A percentile compares a stretch with the other conserved stretches of the same genome.
Evolutionary conservation across 2,888 invertebrate genomes (phyloP).

Genomic region (Micoletzkya japonica): DNA sequence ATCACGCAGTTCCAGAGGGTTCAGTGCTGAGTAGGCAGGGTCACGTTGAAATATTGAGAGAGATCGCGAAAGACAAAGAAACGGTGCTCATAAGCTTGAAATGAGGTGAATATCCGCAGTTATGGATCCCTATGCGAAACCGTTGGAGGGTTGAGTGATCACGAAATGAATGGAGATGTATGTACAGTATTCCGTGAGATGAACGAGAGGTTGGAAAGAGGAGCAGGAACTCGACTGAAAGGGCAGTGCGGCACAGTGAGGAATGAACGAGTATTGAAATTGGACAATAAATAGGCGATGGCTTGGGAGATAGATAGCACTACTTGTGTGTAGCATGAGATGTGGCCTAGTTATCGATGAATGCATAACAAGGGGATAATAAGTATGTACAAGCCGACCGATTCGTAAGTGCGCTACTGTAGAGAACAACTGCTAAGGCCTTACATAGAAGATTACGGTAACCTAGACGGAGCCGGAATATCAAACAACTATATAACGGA

Average conservation of each 20-base stretch:
- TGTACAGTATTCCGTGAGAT: not conserved
- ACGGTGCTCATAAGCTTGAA: no score
- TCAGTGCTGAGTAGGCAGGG: not conserved
- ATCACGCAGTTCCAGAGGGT: not conserved
- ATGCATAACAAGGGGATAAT: constrained; percentile 10
- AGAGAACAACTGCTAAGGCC: constrained; percentile 18
- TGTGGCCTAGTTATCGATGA: not conserved
- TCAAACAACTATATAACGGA: no score
- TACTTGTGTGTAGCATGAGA: not conserved
- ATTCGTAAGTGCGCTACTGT: constrained; percentile 14
- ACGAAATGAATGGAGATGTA: not conserved
- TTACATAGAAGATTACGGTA: not conserved
- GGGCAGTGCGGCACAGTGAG: not conserved
- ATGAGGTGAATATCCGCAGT: no score
- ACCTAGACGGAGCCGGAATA: no score
- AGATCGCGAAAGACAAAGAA: no score
- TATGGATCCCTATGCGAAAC: no score
- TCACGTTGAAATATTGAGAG: no score
- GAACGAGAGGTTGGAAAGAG: not conserved
- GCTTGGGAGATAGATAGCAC: no score
- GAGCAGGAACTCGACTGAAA: no score
- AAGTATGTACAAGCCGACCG: not conserved
- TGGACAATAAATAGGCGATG: no score
- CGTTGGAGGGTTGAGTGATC: not conserved
- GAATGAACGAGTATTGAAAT: not conserved